phyloP scores from a whole-genome alignment of 1,140 invertebrate genomes.

The Drosophila prosaltans region DNA sequence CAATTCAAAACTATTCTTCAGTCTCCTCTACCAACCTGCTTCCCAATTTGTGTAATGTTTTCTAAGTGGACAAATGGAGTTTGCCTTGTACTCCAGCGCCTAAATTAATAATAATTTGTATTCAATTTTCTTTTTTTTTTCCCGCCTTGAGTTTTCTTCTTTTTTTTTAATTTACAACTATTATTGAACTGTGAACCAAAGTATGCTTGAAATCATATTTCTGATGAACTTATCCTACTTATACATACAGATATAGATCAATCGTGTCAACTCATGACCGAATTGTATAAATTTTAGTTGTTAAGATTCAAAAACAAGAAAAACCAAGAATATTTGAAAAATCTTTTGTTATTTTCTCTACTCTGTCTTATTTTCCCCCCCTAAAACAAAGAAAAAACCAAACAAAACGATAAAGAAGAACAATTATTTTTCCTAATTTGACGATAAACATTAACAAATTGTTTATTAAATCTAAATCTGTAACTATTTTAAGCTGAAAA shows the following conservation, averaged over 20 bases:
- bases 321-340: slow-evolving; percentile 35
- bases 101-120: slow-evolving; percentile 44
- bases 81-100: slow-evolving; percentile 40
- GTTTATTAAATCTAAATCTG: slow-evolving; percentile 56
- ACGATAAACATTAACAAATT: slow-evolving; percentile 9
- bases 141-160: slow-evolving; percentile 11
- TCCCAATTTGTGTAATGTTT: slow-evolving; percentile 66
- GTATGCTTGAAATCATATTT: slow-evolving; percentile 53
- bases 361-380: slow-evolving; percentile 4
- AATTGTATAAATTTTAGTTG: slow-evolving; percentile 71
- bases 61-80: slow-evolving; percentile 61
- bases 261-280: slow-evolving; percentile 34
- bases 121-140: slow-evolving; percentile 35
- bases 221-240: slow-evolving; percentile 50
- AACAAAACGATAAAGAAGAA: background rate
- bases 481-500: slow-evolving; percentile 51
- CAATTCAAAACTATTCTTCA: slow-evolving; percentile 23
- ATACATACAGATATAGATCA: slow-evolving; percentile 43
- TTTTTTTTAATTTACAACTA: slow-evolving; percentile 49
- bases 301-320: slow-evolving; percentile 40
- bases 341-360: slow-evolving; percentile 52
- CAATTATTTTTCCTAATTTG: slow-evolving; percentile 46
- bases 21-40: slow-evolving; percentile 26
- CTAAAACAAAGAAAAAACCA: background rate
- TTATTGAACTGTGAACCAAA: slow-evolving; percentile 54